Percentiles rank a stretch among this genome's conserved stretches.
These are phyloP conservation scores for Diglossa brunneiventris DNA, from an alignment of 2,113 vertebrate species.

Conservation along the genomic window DNA sequence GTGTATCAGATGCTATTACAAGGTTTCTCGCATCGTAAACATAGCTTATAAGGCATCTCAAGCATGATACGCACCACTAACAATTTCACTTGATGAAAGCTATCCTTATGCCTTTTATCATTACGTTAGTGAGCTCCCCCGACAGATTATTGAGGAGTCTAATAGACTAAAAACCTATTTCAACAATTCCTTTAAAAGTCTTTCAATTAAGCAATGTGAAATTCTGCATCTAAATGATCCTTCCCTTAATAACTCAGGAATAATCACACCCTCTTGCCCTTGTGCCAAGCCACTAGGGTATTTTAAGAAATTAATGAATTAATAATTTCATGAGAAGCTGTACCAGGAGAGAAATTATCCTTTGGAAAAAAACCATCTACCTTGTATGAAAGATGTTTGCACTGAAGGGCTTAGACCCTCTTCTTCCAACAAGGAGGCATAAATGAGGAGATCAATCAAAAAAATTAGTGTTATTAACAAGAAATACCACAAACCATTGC, in stretches of 20 bases:
- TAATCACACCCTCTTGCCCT: background rate
- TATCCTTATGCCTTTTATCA: slow-evolving; percentile 29
- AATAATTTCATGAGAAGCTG: background rate
- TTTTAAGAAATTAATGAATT: slow-evolving; percentile 12
- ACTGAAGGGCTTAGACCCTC: background rate
- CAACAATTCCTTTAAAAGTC: background rate
- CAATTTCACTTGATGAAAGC: slow-evolving; percentile 8
- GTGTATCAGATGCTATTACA: background rate
- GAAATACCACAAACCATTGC: background rate
- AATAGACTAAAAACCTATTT: slow-evolving; percentile 32
- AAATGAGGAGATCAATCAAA: background rate
- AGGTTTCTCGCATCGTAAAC: slow-evolving; percentile 23
- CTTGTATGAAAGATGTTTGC: background rate
- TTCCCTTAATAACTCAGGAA: background rate
- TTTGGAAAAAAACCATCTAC: background rate
- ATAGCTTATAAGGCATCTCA: slow-evolving; percentile 1
- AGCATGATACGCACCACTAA: background rate
- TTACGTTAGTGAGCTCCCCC: slow-evolving; percentile 26
- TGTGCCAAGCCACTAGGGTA: background rate
- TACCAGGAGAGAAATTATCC: background rate
- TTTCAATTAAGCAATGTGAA: slow-evolving; percentile 27
- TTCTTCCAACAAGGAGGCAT: background rate
- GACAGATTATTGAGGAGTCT: slow-evolving; percentile 17
- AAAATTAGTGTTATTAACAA: background rate
- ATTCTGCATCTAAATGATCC: slow-evolving; percentile 2